Conservation (phyloP, 2,113 vertebrate genomes). For the Corythaeola cristata region DNA sequence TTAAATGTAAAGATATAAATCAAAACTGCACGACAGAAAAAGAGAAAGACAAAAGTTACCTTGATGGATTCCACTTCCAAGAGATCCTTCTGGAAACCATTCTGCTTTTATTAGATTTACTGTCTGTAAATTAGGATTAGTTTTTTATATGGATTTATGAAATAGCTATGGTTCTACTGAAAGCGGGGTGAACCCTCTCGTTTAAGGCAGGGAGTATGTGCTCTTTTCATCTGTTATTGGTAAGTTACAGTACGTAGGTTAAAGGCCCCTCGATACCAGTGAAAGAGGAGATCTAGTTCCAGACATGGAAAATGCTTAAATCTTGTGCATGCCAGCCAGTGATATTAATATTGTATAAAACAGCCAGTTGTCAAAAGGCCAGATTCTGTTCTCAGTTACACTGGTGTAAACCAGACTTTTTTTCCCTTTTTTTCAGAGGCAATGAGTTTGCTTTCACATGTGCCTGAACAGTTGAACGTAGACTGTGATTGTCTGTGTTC, state of each 20-base stretch:
- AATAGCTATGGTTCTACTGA: slow-evolving; percentile 36
- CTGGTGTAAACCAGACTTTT: background rate
- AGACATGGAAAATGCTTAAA: slow-evolving; percentile 51
- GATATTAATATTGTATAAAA: slow-evolving; percentile 46
- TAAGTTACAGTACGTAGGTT: slow-evolving; percentile 42
- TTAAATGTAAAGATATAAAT: slow-evolving; percentile 40
- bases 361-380: slow-evolving; percentile 32
- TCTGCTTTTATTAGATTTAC: slow-evolving; percentile 60
- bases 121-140: slow-evolving; percentile 64
- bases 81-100: slow-evolving; percentile 49
- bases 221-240: slow-evolving; percentile 46
- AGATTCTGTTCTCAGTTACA: slow-evolving; percentile 49
- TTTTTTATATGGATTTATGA: slow-evolving; percentile 68
- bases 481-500: background rate
- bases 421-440: background rate
- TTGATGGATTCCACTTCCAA: slow-evolving; percentile 37
- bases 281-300: slow-evolving; percentile 29
- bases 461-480: background rate
- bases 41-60: slow-evolving; percentile 23
- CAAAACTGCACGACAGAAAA: slow-evolving; percentile 5
- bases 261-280: slow-evolving; percentile 12
- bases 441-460: background rate
- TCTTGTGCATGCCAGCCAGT: slow-evolving; percentile 34
- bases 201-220: background rate
- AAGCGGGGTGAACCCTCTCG: slow-evolving; percentile 5